Evolutionary conservation across 2,113 vertebrate genomes (phyloP).

Genomic region (cattle (Bos taurus)): ARS-UCD2.0 NC_037338.1:66898501-66899000

Average conservation of each 20-base stretch:
- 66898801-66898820: constrained; percentile 6
- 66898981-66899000: neutral
- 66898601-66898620: neutral
- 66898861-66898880: constrained; percentile 13
- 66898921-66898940: neutral
- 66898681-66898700: constrained; percentile 68
- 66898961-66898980: neutral
- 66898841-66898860: neutral
- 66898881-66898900: neutral
- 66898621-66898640: constrained; percentile 60
- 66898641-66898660: constrained; percentile 50
- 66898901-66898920: neutral
- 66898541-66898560: neutral
- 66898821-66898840: neutral
- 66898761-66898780: constrained; percentile 74
- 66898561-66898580: neutral
- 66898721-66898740: constrained; percentile 77
- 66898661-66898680: constrained; percentile 34
- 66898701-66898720: constrained; percentile 91
- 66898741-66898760: constrained; percentile 62
- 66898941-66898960: neutral
- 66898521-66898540: neutral
- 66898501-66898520: neutral
- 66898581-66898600: constrained; percentile 3
- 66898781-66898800: constrained; percentile 18